Conservation (phyloP, 30 jellyfish, hydroid and myxozoan genomes). For the Mastigias papua region DNA sequence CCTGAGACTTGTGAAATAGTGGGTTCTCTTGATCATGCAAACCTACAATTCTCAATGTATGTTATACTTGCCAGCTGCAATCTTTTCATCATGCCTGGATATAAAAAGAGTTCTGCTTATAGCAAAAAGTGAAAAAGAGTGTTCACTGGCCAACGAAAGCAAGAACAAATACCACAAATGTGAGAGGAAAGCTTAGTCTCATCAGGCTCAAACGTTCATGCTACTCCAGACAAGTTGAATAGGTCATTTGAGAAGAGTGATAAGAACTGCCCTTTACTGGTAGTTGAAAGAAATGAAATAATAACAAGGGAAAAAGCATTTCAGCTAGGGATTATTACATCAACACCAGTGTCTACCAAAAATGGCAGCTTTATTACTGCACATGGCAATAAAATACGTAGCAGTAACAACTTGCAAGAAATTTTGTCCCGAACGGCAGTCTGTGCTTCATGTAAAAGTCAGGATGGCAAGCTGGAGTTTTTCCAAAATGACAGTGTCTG, state of each 20-base stretch:
- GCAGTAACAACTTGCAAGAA: conserved; percentile 5
- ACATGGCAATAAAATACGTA: conserved; percentile 1
- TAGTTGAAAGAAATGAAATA: conserved; percentile 1
- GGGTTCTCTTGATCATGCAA: background rate
- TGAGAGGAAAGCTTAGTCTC: background rate
- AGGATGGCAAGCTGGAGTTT: background rate
- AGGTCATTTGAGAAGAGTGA: conserved; percentile 10
- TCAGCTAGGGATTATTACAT: conserved; percentile 6
- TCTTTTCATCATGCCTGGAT: conserved; percentile 1
- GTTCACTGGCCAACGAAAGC: conserved; percentile 23
- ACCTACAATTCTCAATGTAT: background rate
- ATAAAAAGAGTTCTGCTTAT: background rate
- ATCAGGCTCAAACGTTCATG: background rate
- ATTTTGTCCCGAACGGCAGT: conserved; percentile 8
- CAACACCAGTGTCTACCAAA: conserved; percentile 3
- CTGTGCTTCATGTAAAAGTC: conserved; percentile 11
- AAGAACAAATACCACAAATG: background rate
- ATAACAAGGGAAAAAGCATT: background rate
- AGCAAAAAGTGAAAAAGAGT: background rate
- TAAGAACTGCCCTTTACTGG: conserved; percentile 16
- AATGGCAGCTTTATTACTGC: background rate
- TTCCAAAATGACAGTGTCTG: conserved; percentile 17
- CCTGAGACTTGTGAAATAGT: background rate
- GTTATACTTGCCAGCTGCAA: background rate
- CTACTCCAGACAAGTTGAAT: conserved; percentile 5